Evolutionary conservation across 2,797 vertebrate species (phyloP), one percentile per base, ranked within the genome.

Genomic region (Gymnopithys bicolor): DNA sequence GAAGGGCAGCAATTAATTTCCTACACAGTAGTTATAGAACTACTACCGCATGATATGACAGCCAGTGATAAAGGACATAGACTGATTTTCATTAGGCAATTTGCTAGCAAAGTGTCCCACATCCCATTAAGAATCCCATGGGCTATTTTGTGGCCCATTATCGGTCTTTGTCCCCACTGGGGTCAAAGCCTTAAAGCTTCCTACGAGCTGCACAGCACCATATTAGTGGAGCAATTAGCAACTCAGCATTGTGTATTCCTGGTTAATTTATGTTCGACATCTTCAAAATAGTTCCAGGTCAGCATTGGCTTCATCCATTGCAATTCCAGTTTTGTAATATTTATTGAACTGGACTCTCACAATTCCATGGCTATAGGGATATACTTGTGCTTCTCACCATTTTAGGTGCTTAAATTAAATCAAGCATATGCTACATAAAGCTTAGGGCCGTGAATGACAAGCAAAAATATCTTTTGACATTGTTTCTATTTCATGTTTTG

Each of bases 401-500:
- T 60, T 87, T 89, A 8, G 7, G 9, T 73, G 58, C 7, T 59
- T 70, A 74, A 91, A 94, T 66, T 64, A 75, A 69, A 79, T 55
- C 11, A 77, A 32, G 23, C 37, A 83, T 71, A 80, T 69, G 59
- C 6, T 83, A 82, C 2, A 13, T 63, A 51, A 25, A 76, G 1
- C 73, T 35, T 49, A 45, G 33, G 25, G 8, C 25, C 89, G 15
- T n/a, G 19, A 32, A 59, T 59, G n/a, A 37, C 62, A 68, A 19
- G 16, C 13, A 51, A 93, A 70, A 24, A 35, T 70, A 19, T 84
- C 53, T 70, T 78, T 39, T 59, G 7, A n/a, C 22, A 69, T 28
- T 60, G 25, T 33, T 75, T 79, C 48, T 78, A 46, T 85, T 88
- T 96, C 45, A 66, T 46, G 74, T 92, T 94, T 77, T 60, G 33